phyloP scores from a whole-genome alignment of 2,797 vertebrate genomes.

The Schizopygopsis malacanthus region DNA sequence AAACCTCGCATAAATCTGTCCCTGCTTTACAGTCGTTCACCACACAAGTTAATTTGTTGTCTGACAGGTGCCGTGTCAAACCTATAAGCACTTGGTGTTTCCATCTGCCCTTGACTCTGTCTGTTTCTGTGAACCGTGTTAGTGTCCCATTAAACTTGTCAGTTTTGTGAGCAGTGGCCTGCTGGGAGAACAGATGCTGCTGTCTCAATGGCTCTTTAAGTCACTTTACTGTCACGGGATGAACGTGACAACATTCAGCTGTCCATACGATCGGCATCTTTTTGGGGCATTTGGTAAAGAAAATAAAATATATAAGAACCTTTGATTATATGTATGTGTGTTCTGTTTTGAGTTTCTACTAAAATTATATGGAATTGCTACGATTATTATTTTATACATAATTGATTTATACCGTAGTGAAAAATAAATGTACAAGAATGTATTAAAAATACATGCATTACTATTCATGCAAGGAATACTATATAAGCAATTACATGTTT shows the following conservation, averaged over 20 bases:
- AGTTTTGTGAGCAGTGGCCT: slow-evolving; percentile 47
- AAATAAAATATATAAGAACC: not conserved
- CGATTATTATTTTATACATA: not conserved
- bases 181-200: slow-evolving; percentile 60
- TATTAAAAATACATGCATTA: not conserved
- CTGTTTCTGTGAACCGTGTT: slow-evolving; percentile 42
- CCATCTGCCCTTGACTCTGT: slow-evolving; percentile 59
- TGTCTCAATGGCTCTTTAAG: not conserved
- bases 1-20: slow-evolving; percentile 74
- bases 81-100: slow-evolving; percentile 64
- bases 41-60: slow-evolving; percentile 76
- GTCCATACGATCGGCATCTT: not conserved
- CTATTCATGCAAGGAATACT: not conserved
- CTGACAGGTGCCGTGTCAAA: slow-evolving; percentile 73
- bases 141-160: slow-evolving; percentile 58
- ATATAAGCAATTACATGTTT: not conserved
- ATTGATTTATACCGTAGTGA: not conserved
- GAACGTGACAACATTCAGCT: slow-evolving; percentile 10
- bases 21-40: slow-evolving; percentile 57
- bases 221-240: slow-evolving; percentile 15
- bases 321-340: not conserved
- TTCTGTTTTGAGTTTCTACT: too few species aligned
- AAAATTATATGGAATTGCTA: not conserved
- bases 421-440: not conserved
- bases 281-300: not conserved